Evolutionary conservation across 2,797 vertebrate species (phyloP).

Genomic region (Scolopax bukidnonensis): DNA sequence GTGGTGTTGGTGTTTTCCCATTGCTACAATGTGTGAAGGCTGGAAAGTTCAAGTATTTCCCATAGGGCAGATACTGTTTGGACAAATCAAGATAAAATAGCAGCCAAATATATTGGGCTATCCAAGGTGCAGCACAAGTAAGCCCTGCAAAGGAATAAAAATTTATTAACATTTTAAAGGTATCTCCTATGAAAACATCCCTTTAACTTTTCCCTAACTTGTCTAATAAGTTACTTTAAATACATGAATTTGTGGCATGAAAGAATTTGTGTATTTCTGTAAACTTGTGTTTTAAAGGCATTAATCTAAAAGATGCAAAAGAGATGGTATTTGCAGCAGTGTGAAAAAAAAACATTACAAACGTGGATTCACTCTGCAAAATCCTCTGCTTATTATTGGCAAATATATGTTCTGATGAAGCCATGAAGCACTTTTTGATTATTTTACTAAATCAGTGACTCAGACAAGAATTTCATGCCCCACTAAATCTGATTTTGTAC

Average conservation of each 20-base stretch:
- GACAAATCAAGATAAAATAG: constrained; percentile 64
- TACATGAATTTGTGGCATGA: neutral
- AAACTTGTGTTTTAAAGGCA: neutral
- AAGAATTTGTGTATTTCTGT: neutral
- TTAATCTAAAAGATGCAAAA: neutral
- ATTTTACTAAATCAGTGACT: constrained; percentile 19
- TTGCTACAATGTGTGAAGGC: constrained; percentile 52
- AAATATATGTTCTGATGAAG: neutral
- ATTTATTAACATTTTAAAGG: neutral
- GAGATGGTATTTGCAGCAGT: neutral
- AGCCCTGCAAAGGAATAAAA: neutral
- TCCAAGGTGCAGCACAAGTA: neutral
- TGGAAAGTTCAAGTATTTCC: constrained; percentile 66
- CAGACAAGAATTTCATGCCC: neutral
- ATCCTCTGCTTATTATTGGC: neutral
- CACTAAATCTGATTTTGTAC: neutral
- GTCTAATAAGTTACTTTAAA: neutral
- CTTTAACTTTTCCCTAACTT: neutral
- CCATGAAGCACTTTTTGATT: neutral
- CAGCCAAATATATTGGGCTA: constrained; percentile 27
- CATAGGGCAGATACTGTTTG: constrained; percentile 51
- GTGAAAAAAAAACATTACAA: neutral
- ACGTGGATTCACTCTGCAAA: neutral
- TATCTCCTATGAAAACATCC: neutral
- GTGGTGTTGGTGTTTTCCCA: constrained; percentile 49